Evolutionary conservation across 2,888 invertebrate species (phyloP).

Genomic region (Patella caerulea): DNA sequence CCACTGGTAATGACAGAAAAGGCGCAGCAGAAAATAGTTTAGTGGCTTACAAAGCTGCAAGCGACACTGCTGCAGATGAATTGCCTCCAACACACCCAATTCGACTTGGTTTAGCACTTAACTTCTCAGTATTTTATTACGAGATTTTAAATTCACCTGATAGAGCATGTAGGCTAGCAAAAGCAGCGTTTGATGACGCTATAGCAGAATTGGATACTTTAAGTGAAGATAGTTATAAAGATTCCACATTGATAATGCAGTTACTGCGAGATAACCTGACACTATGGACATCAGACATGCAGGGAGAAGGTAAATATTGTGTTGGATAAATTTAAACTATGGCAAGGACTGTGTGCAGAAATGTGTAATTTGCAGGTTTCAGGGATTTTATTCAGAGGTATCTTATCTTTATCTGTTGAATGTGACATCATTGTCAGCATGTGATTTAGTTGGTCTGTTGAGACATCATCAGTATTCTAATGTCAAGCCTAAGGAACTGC

Average conservation of each 20-base stretch:
- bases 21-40: slow-evolving; percentile 95
- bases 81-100: slow-evolving; percentile 98
- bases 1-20: slow-evolving; percentile 95
- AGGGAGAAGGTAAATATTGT: slow-evolving; percentile 48
- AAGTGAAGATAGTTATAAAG: slow-evolving; percentile 96
- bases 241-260: slow-evolving; percentile 99
- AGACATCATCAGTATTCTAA: too few relatives aligned
- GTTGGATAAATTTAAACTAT: too few relatives aligned
- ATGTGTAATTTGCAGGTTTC: neutral
- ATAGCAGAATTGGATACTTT: slow-evolving; percentile 98
- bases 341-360: too few relatives aligned
- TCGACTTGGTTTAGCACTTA: slow-evolving; percentile 93
- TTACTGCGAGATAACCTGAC: slow-evolving; percentile 98
- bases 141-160: slow-evolving; percentile 99
- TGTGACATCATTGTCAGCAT: too few relatives aligned
- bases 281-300: slow-evolving; percentile 98
- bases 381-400: neutral
- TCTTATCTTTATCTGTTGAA: neutral
- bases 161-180: slow-evolving; percentile 96
- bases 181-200: slow-evolving; percentile 96
- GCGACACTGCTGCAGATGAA: slow-evolving; percentile 96
- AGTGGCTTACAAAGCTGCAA: slow-evolving; percentile 97
- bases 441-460: too few relatives aligned
- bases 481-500: too few relatives aligned
- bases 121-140: slow-evolving; percentile 99